A percentile compares a stretch with the other conserved stretches of the same genome.
Conservation (phyloP, 2,797 vertebrate species). For the Hephaestus fuliginosus region DNA sequence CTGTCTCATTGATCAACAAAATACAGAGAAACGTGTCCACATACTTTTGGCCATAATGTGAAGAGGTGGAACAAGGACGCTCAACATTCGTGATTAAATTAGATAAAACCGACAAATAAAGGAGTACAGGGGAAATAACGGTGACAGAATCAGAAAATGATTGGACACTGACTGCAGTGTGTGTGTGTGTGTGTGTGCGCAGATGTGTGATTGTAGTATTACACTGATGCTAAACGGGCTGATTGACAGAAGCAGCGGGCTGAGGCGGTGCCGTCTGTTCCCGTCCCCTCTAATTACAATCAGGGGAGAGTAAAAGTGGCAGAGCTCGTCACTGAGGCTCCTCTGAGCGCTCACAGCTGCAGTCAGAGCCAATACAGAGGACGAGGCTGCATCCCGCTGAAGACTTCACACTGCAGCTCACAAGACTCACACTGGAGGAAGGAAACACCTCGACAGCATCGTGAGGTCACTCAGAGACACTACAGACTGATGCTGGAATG, state of each 20-base stretch:
- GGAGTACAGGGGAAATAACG: conserved; percentile 7
- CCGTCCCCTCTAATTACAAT: conserved; percentile 82
- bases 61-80: background rate
- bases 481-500: too few species aligned
- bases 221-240: conserved; percentile 71
- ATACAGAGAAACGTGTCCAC: background rate
- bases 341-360: background rate
- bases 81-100: background rate
- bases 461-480: background rate
- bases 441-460: background rate
- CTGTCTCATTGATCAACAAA: background rate
- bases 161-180: conserved; percentile 7
- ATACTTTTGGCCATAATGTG: background rate
- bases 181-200: conserved; percentile 8
- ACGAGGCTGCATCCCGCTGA: background rate
- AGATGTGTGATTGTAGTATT: conserved; percentile 29
- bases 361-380: background rate
- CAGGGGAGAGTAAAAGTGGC: conserved; percentile 74
- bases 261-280: conserved; percentile 79
- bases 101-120: conserved; percentile 15
- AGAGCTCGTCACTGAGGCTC: conserved; percentile 34
- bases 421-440: too few species aligned
- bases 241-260: conserved; percentile 83
- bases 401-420: background rate
- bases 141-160: conserved; percentile 19